phyloP scores from a whole-genome alignment of 2,113 vertebrate genomes.

The Archilochus colubris region DNA sequence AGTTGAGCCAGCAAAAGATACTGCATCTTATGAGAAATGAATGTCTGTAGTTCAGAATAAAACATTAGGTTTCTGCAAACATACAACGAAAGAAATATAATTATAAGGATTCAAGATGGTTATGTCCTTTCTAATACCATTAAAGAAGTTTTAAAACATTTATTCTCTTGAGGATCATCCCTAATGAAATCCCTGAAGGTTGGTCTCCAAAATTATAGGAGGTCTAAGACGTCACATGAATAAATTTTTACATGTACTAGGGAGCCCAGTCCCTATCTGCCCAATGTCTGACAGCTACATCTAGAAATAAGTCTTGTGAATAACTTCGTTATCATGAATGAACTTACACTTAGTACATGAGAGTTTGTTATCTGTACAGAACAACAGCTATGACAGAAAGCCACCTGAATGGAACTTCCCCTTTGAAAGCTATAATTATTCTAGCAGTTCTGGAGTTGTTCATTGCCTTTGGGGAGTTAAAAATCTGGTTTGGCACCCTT shows the following conservation, averaged over 20 bases:
- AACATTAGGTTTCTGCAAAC: background rate
- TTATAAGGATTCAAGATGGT: background rate
- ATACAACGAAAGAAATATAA: constrained; percentile 11
- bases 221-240: background rate
- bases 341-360: background rate
- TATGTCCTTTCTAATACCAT: background rate
- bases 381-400: background rate
- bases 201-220: background rate
- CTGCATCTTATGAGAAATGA: background rate
- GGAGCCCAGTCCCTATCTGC: background rate
- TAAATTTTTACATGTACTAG: background rate
- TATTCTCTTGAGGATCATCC: background rate
- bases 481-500: background rate
- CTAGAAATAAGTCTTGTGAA: background rate
- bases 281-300: background rate
- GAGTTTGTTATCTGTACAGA: background rate
- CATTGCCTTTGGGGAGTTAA: background rate
- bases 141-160: background rate
- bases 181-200: background rate
- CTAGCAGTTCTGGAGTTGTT: background rate
- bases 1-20: background rate
- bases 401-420: background rate
- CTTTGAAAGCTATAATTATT: background rate
- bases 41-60: background rate
- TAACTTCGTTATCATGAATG: background rate